phyloP scores from a whole-genome alignment of 2,113 vertebrate species.

The Ctenodactylus gundi region DNA sequence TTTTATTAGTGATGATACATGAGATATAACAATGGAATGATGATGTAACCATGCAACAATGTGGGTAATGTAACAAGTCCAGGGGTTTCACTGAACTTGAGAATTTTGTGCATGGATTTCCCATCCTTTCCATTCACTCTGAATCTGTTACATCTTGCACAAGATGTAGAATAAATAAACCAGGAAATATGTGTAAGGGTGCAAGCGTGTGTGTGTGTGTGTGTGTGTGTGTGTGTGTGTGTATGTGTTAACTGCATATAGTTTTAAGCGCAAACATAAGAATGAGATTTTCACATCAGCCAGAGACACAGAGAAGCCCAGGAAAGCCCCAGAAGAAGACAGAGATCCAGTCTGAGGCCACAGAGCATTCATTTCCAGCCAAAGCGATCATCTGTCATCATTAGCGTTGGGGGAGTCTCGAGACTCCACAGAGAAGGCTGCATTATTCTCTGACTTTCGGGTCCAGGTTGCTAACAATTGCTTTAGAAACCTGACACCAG shows the following conservation, averaged over 20 bases:
- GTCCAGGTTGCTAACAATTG: not conserved
- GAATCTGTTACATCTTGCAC: too few species aligned
- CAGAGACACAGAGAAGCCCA: not conserved
- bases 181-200: too few species aligned
- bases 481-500: conserved; percentile 36
- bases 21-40: too few species aligned
- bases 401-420: not conserved
- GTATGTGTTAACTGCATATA: not conserved
- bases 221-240: too few species aligned
- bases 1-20: too few species aligned
- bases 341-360: not conserved
- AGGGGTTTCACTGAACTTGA: too few species aligned
- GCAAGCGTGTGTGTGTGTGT: too few species aligned
- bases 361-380: not conserved
- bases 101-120: too few species aligned
- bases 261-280: not conserved
- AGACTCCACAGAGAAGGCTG: not conserved
- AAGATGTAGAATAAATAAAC: too few species aligned
- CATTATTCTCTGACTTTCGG: not conserved
- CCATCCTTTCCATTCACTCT: too few species aligned
- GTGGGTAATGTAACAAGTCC: too few species aligned
- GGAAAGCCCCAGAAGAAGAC: not conserved
- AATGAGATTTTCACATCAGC: not conserved
- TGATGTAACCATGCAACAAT: too few species aligned
- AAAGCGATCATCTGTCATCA: not conserved